phyloP scores from a whole-genome alignment of 2,888 invertebrate species.

The Rotaria macrura region DNA sequence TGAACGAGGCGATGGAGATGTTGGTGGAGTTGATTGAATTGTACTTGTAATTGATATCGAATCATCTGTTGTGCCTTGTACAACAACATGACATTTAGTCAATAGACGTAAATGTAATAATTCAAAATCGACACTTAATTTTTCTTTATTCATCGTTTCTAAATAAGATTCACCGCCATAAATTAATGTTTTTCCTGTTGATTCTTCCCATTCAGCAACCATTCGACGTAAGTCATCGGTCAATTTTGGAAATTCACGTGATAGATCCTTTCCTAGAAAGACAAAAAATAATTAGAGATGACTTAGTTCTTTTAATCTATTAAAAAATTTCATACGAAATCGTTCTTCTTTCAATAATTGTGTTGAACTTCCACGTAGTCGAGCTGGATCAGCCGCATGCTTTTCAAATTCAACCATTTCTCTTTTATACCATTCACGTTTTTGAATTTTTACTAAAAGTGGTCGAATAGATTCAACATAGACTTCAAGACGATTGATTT shows the following conservation, averaged over 20 bases:
- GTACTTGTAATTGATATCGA: neutral
- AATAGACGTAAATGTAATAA: neutral
- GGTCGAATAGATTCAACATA: slow-evolving; percentile 14
- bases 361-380: neutral
- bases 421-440: slow-evolving; percentile 20
- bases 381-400: neutral
- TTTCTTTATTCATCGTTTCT: neutral
- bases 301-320: no score
- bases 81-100: neutral
- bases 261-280: neutral
- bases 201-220: slow-evolving; percentile 13
- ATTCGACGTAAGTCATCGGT: slow-evolving; percentile 6
- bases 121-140: neutral
- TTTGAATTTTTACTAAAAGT: neutral
- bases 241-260: neutral
- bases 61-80: neutral
- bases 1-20: no score
- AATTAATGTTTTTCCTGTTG: neutral
- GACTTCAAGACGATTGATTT: neutral
- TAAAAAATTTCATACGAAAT: neutral
- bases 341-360: slow-evolving; percentile 13
- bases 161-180: slow-evolving; percentile 16
- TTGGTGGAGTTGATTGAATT: neutral
- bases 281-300: neutral
- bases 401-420: slow-evolving; percentile 19